Conservation (phyloP, 2,797 vertebrate species). For the Halcyon leucocephala region DNA sequence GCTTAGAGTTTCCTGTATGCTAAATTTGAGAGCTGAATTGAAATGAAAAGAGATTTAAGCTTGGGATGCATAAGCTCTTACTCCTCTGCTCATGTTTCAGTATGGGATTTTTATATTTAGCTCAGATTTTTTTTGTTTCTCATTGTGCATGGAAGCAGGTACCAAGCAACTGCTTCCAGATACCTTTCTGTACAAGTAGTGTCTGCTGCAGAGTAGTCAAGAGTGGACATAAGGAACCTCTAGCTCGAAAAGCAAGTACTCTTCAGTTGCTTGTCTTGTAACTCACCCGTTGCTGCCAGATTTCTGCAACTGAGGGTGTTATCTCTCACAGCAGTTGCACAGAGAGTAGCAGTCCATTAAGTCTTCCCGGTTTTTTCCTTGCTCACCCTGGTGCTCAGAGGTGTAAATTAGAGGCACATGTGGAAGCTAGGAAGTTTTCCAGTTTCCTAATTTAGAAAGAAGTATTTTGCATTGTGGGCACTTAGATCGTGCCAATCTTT, state of each 20-base stretch:
- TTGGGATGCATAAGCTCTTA: neutral
- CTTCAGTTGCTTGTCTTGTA: neutral
- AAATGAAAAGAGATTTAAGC: neutral
- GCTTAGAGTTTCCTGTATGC: neutral
- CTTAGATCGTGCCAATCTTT: conserved; percentile 57
- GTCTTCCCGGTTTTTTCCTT: conserved; percentile 39
- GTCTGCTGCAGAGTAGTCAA: neutral
- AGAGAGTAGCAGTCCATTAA: conserved; percentile 42
- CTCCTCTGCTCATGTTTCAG: neutral
- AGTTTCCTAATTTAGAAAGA: conserved; percentile 68
- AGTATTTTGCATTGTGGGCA: conserved; percentile 38
- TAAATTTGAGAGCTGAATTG: neutral
- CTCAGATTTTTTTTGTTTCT: neutral
- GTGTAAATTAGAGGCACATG: conserved; percentile 74
- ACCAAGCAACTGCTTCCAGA: neutral
- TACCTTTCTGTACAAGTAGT: neutral
- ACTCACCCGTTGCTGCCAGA: neutral
- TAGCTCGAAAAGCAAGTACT: neutral
- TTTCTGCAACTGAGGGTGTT: neutral
- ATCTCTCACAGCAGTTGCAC: neutral
- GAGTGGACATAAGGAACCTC: neutral
- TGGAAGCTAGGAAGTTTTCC: conserved; percentile 71
- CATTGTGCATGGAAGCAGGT: neutral
- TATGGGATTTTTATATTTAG: neutral
- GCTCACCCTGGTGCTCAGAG: conserved; percentile 43